Evolutionary conservation across 2,113 vertebrate genomes (phyloP), one percentile per base, ranked within the genome.

Genomic region (Nothocercus nigrocapillus): DNA sequence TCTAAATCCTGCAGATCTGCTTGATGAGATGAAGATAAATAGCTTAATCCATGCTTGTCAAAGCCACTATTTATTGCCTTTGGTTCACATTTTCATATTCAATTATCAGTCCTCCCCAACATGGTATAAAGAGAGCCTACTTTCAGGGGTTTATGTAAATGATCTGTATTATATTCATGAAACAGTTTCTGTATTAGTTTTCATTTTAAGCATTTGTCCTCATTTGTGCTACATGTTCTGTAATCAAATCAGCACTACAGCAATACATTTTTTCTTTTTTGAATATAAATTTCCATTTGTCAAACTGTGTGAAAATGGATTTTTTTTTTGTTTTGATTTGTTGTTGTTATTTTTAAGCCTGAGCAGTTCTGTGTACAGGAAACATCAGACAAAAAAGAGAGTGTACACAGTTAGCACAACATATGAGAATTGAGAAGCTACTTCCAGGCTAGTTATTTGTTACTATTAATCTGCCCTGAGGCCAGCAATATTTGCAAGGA

Each of bases 131-230:
- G 27, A 73, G 28, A 85, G 28, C 7, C 17, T 28, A 25, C 16
- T 44, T 0, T 0, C 10, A 51, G 32, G 28, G 38, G 6, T 11
- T 4, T 17, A 19, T 8, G 10, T 0, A 0, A 88, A 9, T 20
- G 18, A 11, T 32, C 11, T 61, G 2, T 28, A 56, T 53, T 81
- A 44, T 9, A 69, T 25, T 61, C 21, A 73, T 51, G 38, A 40
- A 18, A 11, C 3, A 85, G 22, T 64, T 66, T 76, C 44, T 88
- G 30, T 19, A 44, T 40, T 53, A 47, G 8, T 11, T 73, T 40
- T 64, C 62, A 7, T 38, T 73, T 56, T 44, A 88, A 80, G 44
- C 4, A 64, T 36, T 85, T 66, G 12, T 7, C 16, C 68, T 82
- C 53, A 19, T 51, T 66, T 87, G 28, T 49, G 58, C 9, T 36